Evolutionary conservation across 1,140 invertebrate genomes (phyloP), one percentile per base, ranked within the genome.

Genomic region (Solenopsis fugax): DNA sequence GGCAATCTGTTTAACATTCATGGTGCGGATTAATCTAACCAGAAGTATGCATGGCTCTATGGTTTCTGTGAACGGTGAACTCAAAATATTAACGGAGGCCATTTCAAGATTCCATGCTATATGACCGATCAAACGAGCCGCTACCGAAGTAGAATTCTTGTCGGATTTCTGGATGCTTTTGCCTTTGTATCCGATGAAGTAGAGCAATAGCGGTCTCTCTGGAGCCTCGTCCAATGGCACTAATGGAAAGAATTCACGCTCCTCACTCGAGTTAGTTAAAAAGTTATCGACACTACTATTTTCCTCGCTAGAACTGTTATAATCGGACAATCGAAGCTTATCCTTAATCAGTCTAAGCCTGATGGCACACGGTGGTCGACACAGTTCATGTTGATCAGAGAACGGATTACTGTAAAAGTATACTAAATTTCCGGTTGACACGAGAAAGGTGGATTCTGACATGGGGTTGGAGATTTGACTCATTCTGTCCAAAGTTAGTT

Each of bases 41-140:
- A 97, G 90, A 45, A 96, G 96, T 56, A 95, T 96, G 93, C 96
- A 97, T 91, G 96, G 97, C 16, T 96, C 95, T 0, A 97, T 91
- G 9, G 10, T 4, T 0, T 65, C 13, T 4, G 3, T 4, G 34
- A 12, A 65, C 41, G 34, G 34, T 1, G 41, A 4, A 1, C n/a
- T 2, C 1, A 64, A 37, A 7, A 21, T 12, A 41, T 12, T 21
- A 2, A 12, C 0, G 10, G 4, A 37, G 4, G 85, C 64, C 72
- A 96, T 96, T 95, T 93, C 24, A 93, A 87, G 62, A 73, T 96
- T 96, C 62, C 95, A 92, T 29, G 94, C 96, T 24, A 97, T 96
- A 88, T 96, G 93, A 67, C 94, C 85, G 1, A 96, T 93, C 0
- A 97, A 86, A 45, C 96, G 96, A 56, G 95, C 92, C 1, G 95